These are phyloP conservation scores for Cladorhizidae sp. DNA, from an alignment of 37 sponge, comb jelly and placozoan genomes.

Conservation along the genomic window DNA sequence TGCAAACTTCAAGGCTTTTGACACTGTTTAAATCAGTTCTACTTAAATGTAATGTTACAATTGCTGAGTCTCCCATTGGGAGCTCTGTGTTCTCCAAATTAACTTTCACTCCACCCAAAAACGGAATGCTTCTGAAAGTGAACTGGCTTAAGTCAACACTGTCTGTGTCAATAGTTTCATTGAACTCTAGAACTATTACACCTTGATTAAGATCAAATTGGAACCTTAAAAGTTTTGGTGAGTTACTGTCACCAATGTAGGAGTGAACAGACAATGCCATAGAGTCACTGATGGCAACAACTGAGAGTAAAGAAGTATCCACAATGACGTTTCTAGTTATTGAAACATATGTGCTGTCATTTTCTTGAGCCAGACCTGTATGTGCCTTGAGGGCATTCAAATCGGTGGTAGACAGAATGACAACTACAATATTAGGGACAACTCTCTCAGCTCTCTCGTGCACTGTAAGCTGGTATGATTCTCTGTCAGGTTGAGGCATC, in stretches of 20 bases:
- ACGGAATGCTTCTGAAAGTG: conserved; percentile 44
- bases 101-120: conserved; percentile 15
- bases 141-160: conserved; percentile 47
- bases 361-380: conserved; percentile 42
- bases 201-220: conserved; percentile 75
- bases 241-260: conserved; percentile 47
- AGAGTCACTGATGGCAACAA: conserved; percentile 14
- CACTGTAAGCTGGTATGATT: conserved; percentile 38
- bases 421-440: conserved; percentile 33
- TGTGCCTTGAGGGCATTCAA: conserved; percentile 67
- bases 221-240: conserved; percentile 51
- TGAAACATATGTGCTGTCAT: conserved; percentile 65
- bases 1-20: conserved; percentile 75
- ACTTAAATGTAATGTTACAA: conserved; percentile 29
- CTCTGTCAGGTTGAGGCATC: not conserved
- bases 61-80: conserved; percentile 12
- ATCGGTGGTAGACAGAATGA: conserved; percentile 49
- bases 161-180: conserved; percentile 73
- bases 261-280: conserved; percentile 26
- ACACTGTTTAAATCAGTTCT: conserved; percentile 68
- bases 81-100: conserved; percentile 26
- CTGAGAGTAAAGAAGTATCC: conserved; percentile 49
- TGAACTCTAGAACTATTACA: conserved; percentile 59
- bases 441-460: conserved; percentile 3
- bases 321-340: conserved; percentile 26